Evolutionary conservation across 1,140 invertebrate species (phyloP), one percentile per base, ranked within the genome.

Genomic region (Drosophila seguyi): DNA sequence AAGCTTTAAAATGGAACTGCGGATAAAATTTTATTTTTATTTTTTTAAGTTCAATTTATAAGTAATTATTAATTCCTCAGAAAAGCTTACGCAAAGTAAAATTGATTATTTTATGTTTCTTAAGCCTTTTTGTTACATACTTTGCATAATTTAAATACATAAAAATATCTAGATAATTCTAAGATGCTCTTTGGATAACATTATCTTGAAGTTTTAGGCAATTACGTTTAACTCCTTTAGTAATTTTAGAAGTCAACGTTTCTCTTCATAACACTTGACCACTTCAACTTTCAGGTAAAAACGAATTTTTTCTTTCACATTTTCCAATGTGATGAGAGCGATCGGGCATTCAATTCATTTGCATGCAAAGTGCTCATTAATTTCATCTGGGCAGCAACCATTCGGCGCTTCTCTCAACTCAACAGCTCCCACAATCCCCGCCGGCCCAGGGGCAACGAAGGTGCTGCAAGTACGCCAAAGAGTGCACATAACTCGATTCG

Each of bases 401-500:
- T 36, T 53, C 20, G 50, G 4, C 31, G 39, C 18, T 48, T 25
- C 27, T 52, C 44, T 7, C 22, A 47, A 18, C 29, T 25, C 68
- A 57, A 45, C 31, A 14, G 22, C 18, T 42, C 38, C 38, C 8
- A 11, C 61, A 56, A 31, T 50, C 27, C 20, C 20, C n/a, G 5
- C 25, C 25, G 13, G 42, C n/a, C 25, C 31, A 73, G 52, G 75
- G 66, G 74, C 75, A 80, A 71, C 60, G 55, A 86, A 68, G 57
- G 68, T 63, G 75, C 55, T 79, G 75, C 83, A 82, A 71, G 42
- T 71, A 66, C 79, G 45, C 52, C 63, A 79, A 79, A 69, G 84
- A 69, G 84, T 68, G 85, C 78, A 69, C 77, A 84, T 84, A 90
- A 79, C 85, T 90, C 78, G 77, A 88, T 90, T 81, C 62, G 57